Evolutionary conservation across 2,797 vertebrate species (phyloP).

Genomic region (Pteropus rufus): DNA sequence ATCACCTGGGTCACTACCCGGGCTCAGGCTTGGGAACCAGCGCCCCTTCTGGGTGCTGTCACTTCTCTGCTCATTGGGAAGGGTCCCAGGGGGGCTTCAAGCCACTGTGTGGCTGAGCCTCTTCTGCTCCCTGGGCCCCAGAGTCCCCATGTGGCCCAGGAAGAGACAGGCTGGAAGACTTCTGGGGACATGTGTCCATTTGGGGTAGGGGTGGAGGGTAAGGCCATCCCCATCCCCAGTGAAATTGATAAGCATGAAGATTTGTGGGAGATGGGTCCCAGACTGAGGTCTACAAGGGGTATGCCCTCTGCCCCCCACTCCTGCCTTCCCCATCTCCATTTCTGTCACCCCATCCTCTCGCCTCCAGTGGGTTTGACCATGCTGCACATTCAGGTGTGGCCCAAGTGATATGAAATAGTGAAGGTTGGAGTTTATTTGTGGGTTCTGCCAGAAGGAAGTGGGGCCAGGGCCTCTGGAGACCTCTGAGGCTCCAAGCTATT

Average conservation of each 20-base stretch:
- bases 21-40: background rate
- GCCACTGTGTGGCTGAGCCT: background rate
- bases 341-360: background rate
- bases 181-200: background rate
- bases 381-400: background rate
- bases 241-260: background rate
- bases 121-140: background rate
- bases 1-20: background rate
- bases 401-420: background rate
- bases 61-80: background rate
- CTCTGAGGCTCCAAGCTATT: background rate
- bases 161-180: background rate
- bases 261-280: background rate
- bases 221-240: background rate
- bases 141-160: background rate
- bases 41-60: background rate
- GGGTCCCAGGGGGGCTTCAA: background rate
- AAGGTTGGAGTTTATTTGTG: constrained; percentile 7
- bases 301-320: background rate
- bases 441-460: no score
- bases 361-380: background rate
- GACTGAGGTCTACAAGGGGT: no score
- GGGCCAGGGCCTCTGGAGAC: background rate
- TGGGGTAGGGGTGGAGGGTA: background rate
- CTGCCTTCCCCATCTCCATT: background rate